Evolutionary conservation across 2,113 vertebrate species (phyloP).

Genomic region (Petrocephalus microphthalmus): DNA sequence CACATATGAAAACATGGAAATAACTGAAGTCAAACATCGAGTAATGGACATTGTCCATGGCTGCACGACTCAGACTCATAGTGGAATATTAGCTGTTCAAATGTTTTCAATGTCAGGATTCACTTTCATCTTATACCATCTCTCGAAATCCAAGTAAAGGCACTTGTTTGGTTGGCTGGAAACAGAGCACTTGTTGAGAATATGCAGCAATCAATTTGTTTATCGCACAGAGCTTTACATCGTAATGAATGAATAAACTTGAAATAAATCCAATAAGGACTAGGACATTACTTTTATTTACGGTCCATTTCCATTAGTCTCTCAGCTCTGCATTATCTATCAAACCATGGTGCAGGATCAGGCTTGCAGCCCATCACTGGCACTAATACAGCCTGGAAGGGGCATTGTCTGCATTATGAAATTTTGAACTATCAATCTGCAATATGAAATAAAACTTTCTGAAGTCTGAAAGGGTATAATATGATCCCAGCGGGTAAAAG

Average conservation of each 20-base stretch:
- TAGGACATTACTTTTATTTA: background rate
- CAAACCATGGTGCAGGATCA: background rate
- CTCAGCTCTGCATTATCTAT: background rate
- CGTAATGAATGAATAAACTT: background rate
- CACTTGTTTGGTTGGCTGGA: background rate
- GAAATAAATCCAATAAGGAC: background rate
- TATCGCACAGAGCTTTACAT: background rate
- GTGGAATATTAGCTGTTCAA: background rate
- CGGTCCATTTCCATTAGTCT: background rate
- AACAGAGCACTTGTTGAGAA: background rate
- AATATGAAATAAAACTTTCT: background rate
- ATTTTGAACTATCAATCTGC: background rate
- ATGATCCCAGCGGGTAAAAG: background rate
- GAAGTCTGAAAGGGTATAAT: background rate
- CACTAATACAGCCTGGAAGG: background rate
- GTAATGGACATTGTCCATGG: background rate
- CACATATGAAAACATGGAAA: background rate
- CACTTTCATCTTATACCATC: background rate
- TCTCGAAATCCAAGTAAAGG: background rate
- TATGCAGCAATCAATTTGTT: background rate
- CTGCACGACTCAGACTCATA: no score
- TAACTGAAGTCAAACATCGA: background rate
- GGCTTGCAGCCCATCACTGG: background rate
- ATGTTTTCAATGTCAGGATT: background rate
- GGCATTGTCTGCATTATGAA: background rate